Evolutionary conservation across 2,888 invertebrate species (phyloP), one percentile per base, ranked within the genome.

Genomic region (Tachystola acroxantha): DNA sequence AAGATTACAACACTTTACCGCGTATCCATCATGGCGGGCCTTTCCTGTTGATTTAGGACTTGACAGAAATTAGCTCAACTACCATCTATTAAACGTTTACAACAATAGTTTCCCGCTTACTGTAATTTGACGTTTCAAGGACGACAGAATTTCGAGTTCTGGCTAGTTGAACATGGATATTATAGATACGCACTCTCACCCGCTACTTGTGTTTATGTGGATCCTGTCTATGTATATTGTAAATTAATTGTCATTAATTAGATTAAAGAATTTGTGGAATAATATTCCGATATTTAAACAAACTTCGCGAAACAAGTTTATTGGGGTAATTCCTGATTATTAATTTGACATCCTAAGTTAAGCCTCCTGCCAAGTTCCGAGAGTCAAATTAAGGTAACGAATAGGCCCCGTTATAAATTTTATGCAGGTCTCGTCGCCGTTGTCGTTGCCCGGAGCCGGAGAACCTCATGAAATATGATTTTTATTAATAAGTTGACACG

Each of bases 401-500:
- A 40, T 36, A 36, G 42, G 39, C 36, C 40, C 39, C 46, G 44
- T 30, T 34, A 47, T 29, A 43, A 43, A 66, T 57, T 62, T 65
- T 75, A 84, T 82, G 71, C 85, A 53, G 51, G 58, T 44, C 76
- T 70, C 71, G 75, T 72, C 63, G 50, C 53, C 47, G 44, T 48
- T 31, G 50, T n/a, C n/a, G n/a, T n/a, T n/a, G 49, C 48, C 57
- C 50, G 56, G 48, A 43, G 50, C 56, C 51, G 27, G 60, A 56
- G 62, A 62, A 65, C 72, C 73, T 76, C 73, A 63, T 79, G 81
- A 85, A 88, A 87, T 85, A 84, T 85, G 85, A 85, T 86, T 86
- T 87, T 87, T 87, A 87, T 86, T 87, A 87, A 87, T 87, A 86
- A 87, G 71, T 82, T 84, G 86, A 85, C 86, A 80, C 86, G 84